A percentile compares a stretch with the other conserved stretches of the same genome.
Evolutionary conservation across 53 echinoderm and acorn worm species (phyloP).

Genomic region (Arbacia lixula): DNA sequence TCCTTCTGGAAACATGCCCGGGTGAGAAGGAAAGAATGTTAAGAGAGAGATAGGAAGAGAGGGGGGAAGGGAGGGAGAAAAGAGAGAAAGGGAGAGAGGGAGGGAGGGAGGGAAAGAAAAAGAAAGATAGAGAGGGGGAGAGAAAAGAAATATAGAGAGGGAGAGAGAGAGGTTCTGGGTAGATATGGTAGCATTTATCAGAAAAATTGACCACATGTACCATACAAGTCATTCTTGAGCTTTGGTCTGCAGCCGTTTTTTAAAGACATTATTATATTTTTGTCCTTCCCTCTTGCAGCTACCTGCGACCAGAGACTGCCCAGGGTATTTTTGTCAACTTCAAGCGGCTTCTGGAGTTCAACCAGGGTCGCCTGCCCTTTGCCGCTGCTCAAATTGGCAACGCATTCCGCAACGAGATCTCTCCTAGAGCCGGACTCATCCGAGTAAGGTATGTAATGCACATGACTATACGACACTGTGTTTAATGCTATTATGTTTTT

Average conservation of each 20-base stretch:
- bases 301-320: constrained; percentile 91
- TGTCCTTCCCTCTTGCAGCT: constrained; percentile 50
- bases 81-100: no score
- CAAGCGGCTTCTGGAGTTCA: constrained; percentile 96
- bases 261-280: no score
- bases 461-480: no score
- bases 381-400: constrained; percentile 95
- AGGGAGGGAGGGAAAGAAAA: no score
- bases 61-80: no score
- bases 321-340: constrained; percentile 99
- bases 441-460: constrained; percentile 99
- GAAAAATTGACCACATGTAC: neutral
- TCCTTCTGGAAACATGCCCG: constrained; percentile 81
- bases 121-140: no score
- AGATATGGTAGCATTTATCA: no score
- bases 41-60: no score
- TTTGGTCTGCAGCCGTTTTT: no score
- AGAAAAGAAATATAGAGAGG: no score
- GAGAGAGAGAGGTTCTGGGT: no score
- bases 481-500: no score
- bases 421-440: constrained; percentile 92
- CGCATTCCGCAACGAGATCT: constrained; percentile 98
- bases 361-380: constrained; percentile 94
- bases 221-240: neutral
- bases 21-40: constrained; percentile 83